A percentile compares a stretch with the other conserved stretches of the same genome.
Conservation (phyloP, 2,888 invertebrate species). For the Lepidocyrtinus sp. region DNA sequence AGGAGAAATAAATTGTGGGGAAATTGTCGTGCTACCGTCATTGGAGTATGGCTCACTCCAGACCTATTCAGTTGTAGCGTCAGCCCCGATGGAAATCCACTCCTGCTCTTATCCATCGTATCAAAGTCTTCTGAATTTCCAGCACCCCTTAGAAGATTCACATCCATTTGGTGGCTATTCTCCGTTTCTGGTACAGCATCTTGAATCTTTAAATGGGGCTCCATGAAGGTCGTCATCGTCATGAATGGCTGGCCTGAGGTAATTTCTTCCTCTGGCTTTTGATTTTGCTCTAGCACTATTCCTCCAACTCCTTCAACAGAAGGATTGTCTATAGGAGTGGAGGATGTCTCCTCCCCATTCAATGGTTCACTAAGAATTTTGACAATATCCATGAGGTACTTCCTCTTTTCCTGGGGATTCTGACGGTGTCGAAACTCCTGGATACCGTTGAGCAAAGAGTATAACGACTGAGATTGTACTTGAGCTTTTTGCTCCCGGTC, state of each 20-base stretch:
- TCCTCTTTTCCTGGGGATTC: neutral
- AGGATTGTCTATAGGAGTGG: too few relatives aligned
- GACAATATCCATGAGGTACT: too few relatives aligned
- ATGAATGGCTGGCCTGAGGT: too few relatives aligned
- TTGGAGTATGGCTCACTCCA: conserved; percentile 30
- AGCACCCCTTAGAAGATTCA: neutral
- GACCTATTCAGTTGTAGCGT: neutral
- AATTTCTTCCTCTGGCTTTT: neutral
- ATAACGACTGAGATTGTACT: too few relatives aligned
- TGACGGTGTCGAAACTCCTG: neutral
- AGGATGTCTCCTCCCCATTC: too few relatives aligned
- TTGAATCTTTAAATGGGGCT: neutral
- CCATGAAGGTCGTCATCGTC: conserved; percentile 23
- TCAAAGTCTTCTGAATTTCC: conserved; percentile 9
- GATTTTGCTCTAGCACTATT: neutral
- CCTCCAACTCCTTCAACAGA: too few relatives aligned
- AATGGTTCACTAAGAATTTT: too few relatives aligned
- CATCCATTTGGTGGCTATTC: neutral
- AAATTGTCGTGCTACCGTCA: conserved; percentile 13
- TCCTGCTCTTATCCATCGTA: conserved; percentile 10
- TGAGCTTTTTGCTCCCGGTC: too few relatives aligned
- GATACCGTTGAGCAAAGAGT: too few relatives aligned
- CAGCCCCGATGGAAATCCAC: conserved; percentile 16
- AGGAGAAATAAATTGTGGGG: too few relatives aligned
- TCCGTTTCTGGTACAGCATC: neutral